Conservation (phyloP, 2,797 vertebrate genomes). For the Sebastes nivosus region DNA sequence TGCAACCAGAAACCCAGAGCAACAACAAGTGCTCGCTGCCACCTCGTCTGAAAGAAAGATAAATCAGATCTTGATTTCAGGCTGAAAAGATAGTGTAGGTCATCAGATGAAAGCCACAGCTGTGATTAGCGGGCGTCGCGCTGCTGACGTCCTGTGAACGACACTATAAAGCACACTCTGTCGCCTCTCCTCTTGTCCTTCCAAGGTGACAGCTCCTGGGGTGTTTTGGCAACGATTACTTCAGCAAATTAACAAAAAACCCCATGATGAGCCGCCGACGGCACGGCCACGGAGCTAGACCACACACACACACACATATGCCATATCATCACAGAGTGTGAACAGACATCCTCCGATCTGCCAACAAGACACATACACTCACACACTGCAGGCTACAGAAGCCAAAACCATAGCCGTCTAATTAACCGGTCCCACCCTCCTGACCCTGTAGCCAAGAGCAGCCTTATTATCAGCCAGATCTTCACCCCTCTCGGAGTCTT, state of each 20-base stretch:
- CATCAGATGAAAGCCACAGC: conserved; percentile 35
- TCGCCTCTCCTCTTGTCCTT: conserved; percentile 65
- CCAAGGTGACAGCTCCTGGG: conserved; percentile 73
- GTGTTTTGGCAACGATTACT: conserved; percentile 68
- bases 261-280: conserved; percentile 50
- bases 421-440: conserved; percentile 70
- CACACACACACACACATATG: conserved; percentile 1
- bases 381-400: conserved; percentile 50
- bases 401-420: conserved; percentile 58
- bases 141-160: conserved; percentile 50
- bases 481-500: conserved; percentile 11
- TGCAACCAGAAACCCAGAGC: background rate
- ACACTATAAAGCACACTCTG: conserved; percentile 44
- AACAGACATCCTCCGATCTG: conserved; percentile 3
- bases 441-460: conserved; percentile 60
- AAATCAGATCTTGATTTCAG: conserved; percentile 29
- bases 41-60: background rate
- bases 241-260: conserved; percentile 79
- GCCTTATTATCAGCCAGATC: conserved; percentile 56
- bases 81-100: background rate
- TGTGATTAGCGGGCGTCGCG: conserved; percentile 39
- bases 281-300: conserved; percentile 28
- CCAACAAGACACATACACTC: conserved; percentile 5
- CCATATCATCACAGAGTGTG: background rate
- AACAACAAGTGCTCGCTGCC: background rate